These are phyloP conservation scores for Cacoxenus indagator DNA, from an alignment of 2,888 invertebrate species.

Conservation along the genomic window DNA sequence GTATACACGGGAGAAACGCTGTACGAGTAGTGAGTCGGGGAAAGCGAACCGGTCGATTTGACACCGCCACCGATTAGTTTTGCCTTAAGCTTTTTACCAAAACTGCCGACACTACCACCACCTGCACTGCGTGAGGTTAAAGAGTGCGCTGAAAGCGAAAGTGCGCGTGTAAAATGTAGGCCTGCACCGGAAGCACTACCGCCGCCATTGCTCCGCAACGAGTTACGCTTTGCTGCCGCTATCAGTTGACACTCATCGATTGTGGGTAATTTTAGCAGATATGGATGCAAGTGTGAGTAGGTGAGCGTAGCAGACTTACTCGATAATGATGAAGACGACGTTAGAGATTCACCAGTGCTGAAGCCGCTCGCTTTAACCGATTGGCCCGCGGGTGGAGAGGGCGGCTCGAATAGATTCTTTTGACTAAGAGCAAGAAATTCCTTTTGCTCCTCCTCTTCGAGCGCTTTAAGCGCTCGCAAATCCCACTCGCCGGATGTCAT, in stretches of 20 bases:
- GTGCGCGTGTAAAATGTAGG: constrained; percentile 60
- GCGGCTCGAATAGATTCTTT: constrained; percentile 63
- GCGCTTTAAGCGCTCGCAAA: constrained; percentile 70
- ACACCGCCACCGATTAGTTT: constrained; percentile 40
- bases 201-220: constrained; percentile 22
- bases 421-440: constrained; percentile 68
- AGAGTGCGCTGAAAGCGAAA: constrained; percentile 66
- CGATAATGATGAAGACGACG: constrained; percentile 3
- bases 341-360: constrained; percentile 18
- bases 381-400: constrained; percentile 47
- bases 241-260: constrained; percentile 65
- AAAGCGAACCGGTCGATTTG: constrained; percentile 57
- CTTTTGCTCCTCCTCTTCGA: constrained; percentile 70
- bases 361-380: constrained; percentile 23
- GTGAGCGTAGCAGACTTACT: constrained; percentile 40
- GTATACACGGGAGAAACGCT: constrained; percentile 65
- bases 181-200: constrained; percentile 37
- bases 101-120: constrained; percentile 36
- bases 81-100: constrained; percentile 54
- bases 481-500: constrained; percentile 72
- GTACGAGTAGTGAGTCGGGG: constrained; percentile 58
- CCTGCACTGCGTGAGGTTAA: constrained; percentile 43
- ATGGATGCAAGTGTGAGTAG: constrained; percentile 63
- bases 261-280: constrained; percentile 65
- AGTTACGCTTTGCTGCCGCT: constrained; percentile 49